Evolutionary conservation across 2,888 invertebrate genomes (phyloP).

Genomic region (Hydroisotoma schaefferi): DNA sequence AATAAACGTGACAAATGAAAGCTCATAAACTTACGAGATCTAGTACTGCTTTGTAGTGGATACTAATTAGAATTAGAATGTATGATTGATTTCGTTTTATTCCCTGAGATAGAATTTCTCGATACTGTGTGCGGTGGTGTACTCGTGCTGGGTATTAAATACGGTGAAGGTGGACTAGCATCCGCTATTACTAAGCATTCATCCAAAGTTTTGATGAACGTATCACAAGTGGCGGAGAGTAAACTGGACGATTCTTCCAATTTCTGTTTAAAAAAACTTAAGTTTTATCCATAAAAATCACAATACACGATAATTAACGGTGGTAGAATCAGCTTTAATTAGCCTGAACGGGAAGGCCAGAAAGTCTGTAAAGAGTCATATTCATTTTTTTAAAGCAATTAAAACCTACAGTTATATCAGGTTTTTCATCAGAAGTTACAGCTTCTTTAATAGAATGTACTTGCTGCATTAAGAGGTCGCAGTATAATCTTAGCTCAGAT

Average conservation of each 20-base stretch:
- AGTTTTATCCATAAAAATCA: not conserved
- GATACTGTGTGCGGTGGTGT: too few relatives aligned
- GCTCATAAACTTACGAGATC: too few relatives aligned
- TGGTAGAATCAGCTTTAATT: too few relatives aligned
- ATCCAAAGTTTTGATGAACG: conserved; percentile 75
- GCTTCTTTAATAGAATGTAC: conserved; percentile 71
- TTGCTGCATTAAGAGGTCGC: conserved; percentile 79
- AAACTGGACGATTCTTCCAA: conserved; percentile 70
- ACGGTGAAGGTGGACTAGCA: conserved; percentile 35
- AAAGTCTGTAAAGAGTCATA: too few relatives aligned
- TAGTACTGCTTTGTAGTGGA: too few relatives aligned
- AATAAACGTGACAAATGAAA: too few relatives aligned
- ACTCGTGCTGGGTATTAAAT: conserved; percentile 23
- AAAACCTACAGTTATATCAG: conserved; percentile 59
- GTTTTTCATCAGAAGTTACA: conserved; percentile 58
- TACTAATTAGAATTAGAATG: conserved; percentile 40
- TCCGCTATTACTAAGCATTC: conserved; percentile 64
- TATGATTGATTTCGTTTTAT: conserved; percentile 36
- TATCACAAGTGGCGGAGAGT: conserved; percentile 74
- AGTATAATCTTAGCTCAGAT: conserved; percentile 72
- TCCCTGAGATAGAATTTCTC: conserved; percentile 15
- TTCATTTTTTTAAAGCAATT: not conserved
- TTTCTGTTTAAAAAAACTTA: conserved; percentile 56
- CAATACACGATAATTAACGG: not conserved
- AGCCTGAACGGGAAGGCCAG: too few relatives aligned